Conservation (phyloP, 2,888 invertebrate species). For the Tinea pellionella region DNA sequence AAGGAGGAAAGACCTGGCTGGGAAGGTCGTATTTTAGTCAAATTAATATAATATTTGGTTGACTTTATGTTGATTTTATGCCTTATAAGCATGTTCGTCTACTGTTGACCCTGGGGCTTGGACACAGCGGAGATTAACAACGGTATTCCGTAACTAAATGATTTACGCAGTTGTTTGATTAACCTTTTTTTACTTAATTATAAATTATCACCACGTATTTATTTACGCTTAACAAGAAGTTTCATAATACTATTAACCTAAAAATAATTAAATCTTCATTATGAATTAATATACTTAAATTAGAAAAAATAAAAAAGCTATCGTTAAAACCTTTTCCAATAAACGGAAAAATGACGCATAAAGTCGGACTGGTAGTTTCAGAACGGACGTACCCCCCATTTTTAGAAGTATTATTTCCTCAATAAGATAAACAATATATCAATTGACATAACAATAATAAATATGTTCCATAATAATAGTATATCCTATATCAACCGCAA, state of each 20-base stretch:
- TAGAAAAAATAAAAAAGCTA: too few species aligned
- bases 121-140: not conserved
- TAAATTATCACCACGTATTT: not conserved
- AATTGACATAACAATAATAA: too few species aligned
- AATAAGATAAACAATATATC: too few species aligned
- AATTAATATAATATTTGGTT: not conserved
- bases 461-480: not conserved
- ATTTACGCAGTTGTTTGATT: not conserved
- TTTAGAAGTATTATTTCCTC: too few species aligned
- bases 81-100: not conserved
- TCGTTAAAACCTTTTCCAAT: too few species aligned
- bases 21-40: not conserved
- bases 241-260: not conserved
- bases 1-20: too few species aligned
- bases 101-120: not conserved
- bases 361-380: too few species aligned
- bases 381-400: too few species aligned
- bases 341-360: too few species aligned
- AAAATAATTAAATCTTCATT: not conserved
- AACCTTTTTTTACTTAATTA: not conserved
- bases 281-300: too few species aligned
- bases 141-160: slow-evolving; percentile 4
- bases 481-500: slow-evolving; percentile 6
- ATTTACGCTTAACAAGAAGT: not conserved
- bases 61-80: not conserved